A percentile compares a stretch with the other conserved stretches of the same genome.
Conservation (phyloP, 2,797 vertebrate species). For the Bufotes viridis region DNA sequence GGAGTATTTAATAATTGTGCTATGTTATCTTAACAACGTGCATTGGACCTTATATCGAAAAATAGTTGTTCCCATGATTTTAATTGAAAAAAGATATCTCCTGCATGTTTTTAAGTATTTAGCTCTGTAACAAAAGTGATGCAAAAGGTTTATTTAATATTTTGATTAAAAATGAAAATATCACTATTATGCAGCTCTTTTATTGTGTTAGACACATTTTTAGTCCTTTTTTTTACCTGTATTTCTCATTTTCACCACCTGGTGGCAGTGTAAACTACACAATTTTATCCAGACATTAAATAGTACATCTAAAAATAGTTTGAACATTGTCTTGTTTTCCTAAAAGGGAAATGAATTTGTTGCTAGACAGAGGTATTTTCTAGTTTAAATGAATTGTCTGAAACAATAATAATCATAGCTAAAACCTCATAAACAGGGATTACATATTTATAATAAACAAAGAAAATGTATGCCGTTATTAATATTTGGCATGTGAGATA, state of each 20-base stretch:
- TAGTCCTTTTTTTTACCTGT: not conserved
- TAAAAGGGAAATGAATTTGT: slow-evolving; percentile 42
- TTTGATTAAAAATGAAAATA: too few relatives aligned
- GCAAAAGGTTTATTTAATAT: too few relatives aligned
- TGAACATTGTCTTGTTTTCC: slow-evolving; percentile 34
- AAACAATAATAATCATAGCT: slow-evolving; percentile 52
- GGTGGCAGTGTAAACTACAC: slow-evolving; percentile 50
- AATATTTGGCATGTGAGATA: slow-evolving; percentile 8
- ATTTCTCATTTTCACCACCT: slow-evolving; percentile 40
- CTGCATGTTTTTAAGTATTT: too few relatives aligned
- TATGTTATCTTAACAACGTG: too few relatives aligned
- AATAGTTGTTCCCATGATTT: too few relatives aligned
- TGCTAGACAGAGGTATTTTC: slow-evolving; percentile 56
- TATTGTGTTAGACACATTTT: not conserved
- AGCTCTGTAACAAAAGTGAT: not conserved
- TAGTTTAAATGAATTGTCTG: slow-evolving; percentile 53
- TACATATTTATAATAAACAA: slow-evolving; percentile 39
- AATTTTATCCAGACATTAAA: slow-evolving; percentile 29
- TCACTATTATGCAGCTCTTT: not conserved
- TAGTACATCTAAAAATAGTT: slow-evolving; percentile 47
- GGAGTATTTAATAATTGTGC: too few relatives aligned
- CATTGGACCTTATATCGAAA: too few relatives aligned
- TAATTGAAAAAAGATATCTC: too few relatives aligned
- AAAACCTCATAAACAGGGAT: slow-evolving; percentile 41
- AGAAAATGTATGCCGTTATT: slow-evolving; percentile 40